Base-by-base conservation (phyloP, 2,113 vertebrate species). In the Todiramphus chloris region DNA sequence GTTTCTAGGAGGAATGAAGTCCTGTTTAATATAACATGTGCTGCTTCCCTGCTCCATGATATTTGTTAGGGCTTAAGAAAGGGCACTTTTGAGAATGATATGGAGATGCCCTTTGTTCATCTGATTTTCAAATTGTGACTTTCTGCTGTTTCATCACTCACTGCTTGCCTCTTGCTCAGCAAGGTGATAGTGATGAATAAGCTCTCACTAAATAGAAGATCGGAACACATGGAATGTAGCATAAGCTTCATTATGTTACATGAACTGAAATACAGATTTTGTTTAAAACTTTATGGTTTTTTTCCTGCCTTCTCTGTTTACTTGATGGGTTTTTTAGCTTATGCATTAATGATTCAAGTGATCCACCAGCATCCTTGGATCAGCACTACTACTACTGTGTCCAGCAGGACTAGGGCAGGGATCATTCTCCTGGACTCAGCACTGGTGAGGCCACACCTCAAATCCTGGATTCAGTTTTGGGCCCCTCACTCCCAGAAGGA, bases 51-150 rank as follows among this genome's bases (percentile, higher is more conserved):
- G 16, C 35, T 72, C 58, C 6, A 3, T 31, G 7, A 15, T 25
- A 46, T 35, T 89, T 18, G 3, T 50, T 70, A 31, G 18, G 11
- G 25, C 39, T 67, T 41, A 31, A 46, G 41, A 73, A 62, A 37
- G 35, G 53, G 19, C 0, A 0, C 28, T 51, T 75, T 18, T 27
- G 43, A 41, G 55, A 35, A 46, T 9, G 11, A 13, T 0, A 2
- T 35, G 37, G 48, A 46, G 35, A 11, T 51, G 62, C 31, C 37
- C 66, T 58, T 63, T 37, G 16, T 5, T 5, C 14, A 7, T 35
- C 48, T 41, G 66, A 5, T 16, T 63, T 73, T 51, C 37, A 13
- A 4, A 41, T n/a, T 20, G 51, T 39, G 59, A 33, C 19, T 1
- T 39, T 51, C 33, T 16, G 41, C 60, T 10, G 8, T 19, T 69